Evolutionary conservation across 2,797 vertebrate genomes (phyloP), one percentile per base, ranked within the genome.

Genomic region (Hybognathus amarus): DNA sequence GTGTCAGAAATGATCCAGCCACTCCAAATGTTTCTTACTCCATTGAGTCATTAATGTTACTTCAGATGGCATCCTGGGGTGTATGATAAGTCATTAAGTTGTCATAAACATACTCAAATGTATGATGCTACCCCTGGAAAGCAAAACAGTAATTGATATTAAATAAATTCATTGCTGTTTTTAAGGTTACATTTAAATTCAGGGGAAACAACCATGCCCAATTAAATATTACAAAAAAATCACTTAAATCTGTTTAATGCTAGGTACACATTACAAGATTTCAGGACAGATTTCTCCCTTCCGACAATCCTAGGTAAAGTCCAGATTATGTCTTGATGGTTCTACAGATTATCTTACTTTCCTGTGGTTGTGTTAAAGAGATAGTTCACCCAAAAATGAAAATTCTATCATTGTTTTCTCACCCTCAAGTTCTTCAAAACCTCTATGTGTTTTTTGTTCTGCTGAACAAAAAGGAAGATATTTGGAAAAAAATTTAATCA

Each of bases 1-100:
- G 6, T 74, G 63, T 77, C 64, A 61, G 50, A 66, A 18, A 18
- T 22, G 18, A 84, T 20, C 42, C 45, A 66, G 61, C 22, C 80
- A 76, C 36, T 30, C 1, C 40, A 22, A 50, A 15, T 36, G 40
- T 27, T 50, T 36, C 36, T 56, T 38, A 56, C 36, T 64, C 50
- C 1, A 1, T 7, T 27, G 30, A 75, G 50, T n/a, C 50, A 75
- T 22, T 56, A 20, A 56, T 17, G 33, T 5, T 36, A 75, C 20
- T 56, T n/a, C 18, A 4, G 33, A 56, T n/a, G 33, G 22, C 20
- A 75, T 36, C 12, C 27, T 30, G 42, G 70, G 18, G 59, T 7
- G 24, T 61, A 27, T 24, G 56, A 59, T 30, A 30, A 45, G 40
- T 24, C 1, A 45, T 70, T 47, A 45, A 9, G n/a, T 7, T 47